Evolutionary conservation across 1,140 invertebrate genomes (phyloP), one percentile per base, ranked within the genome.

Genomic region (Hycleus phaleratus): DNA sequence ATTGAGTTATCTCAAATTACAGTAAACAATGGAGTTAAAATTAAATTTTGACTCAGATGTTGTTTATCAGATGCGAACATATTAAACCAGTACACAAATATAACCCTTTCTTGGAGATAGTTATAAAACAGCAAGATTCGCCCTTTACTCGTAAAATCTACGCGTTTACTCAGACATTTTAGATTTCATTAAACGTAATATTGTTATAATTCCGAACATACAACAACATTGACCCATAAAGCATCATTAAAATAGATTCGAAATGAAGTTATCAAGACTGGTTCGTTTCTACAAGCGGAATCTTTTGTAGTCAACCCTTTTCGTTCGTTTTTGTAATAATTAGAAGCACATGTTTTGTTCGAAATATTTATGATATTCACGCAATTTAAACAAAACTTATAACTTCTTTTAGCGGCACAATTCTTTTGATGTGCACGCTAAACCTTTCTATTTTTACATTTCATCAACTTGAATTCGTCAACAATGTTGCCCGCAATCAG

Each of bases 341-440:
- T 63, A 63, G 56, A 63, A 63, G 58, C 61, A 63, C 60, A 49
- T 63, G 45, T 53, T 58, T 32, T 32, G 12, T 49, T 56, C n/a
- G 59, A 57, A 52, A 60, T 60, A 60, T 63, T 63, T 63, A 63
- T 49, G 58, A 49, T 59, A 58, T 60, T 55, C 46, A 46, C 49
- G 11, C 46, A 47, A 4, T 25, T 26, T 44, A 46, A 47, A 53
- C 46, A 55, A 46, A 50, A 51, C 46, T 48, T 52, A 59, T 59
- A 59, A 59, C 58, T 51, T 51, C 45, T 59, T 54, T 53, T 53
- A 42, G 51, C 51, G 51, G 51, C 42, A 4, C 7, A 12, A 38
- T 11, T 46, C 51, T 11, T 53, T 53, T 52, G 50, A 52, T 44
- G 50, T 52, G 40, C 39, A 50, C 38, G 12, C 7, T 32, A 7